Evolutionary conservation across 2,113 vertebrate genomes (phyloP).

Genomic region (Thermophis baileyi): DNA sequence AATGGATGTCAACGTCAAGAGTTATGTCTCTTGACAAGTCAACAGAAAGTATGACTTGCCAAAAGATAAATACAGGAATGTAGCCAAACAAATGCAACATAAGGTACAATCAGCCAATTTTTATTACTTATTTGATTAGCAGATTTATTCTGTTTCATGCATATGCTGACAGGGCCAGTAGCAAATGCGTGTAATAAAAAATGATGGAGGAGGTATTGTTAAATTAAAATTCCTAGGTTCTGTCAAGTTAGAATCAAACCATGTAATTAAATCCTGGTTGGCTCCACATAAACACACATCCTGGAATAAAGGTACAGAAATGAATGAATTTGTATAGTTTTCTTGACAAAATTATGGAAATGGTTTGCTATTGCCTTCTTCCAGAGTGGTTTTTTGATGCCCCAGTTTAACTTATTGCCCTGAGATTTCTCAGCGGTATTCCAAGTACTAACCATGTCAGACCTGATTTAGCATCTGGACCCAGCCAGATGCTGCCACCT

Average conservation of each 20-base stretch:
- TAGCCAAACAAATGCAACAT: conserved; percentile 59
- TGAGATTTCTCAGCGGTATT: background rate
- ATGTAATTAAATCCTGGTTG: background rate
- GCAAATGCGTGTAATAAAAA: background rate
- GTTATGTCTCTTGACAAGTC: conserved; percentile 66
- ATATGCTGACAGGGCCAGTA: background rate
- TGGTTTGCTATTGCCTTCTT: background rate
- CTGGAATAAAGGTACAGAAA: background rate
- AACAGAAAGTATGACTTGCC: conserved; percentile 45
- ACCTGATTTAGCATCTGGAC: background rate
- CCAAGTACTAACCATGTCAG: background rate
- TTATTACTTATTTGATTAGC: conserved; percentile 56
- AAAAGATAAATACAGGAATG: conserved; percentile 64
- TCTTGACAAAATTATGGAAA: background rate
- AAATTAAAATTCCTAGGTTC: background rate
- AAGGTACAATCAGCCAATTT: background rate
- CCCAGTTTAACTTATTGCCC: background rate
- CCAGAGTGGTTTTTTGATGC: background rate
- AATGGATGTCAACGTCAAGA: conserved; percentile 72
- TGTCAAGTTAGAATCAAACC: background rate
- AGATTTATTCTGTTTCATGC: conserved; percentile 53
- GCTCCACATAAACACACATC: background rate
- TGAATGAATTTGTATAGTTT: background rate
- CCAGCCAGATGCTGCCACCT: background rate
- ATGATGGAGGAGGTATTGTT: background rate